Evolutionary conservation across 2,888 invertebrate species (phyloP), one percentile per base, ranked within the genome.

Genomic region (Zhuqinia jingwanae): DNA sequence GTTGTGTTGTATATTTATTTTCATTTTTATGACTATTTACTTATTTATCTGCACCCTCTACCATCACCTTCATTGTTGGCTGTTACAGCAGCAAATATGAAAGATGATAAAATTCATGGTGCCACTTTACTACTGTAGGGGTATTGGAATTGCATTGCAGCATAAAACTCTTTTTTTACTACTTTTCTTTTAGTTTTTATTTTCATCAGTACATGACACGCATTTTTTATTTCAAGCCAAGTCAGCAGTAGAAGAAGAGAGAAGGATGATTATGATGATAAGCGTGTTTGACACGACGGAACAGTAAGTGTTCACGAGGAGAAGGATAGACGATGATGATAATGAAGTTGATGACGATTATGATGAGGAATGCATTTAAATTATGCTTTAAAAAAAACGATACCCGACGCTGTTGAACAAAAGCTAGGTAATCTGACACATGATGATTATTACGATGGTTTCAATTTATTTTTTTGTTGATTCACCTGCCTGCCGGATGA

Each of bases 221-320:
- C 77, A 77, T 85, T 84, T 84, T 77, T 68, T n/a, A 47, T 56
- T 81, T 86, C n/a, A n/a, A n/a, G n/a, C 76, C 36, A 36, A 36
- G 36, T 8, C 36, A 36, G 36, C 36, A 36, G 8, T 8, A 36
- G 36, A 3, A 36, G 8, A 8, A 36, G 36, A 36, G 50, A 56
- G 17, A 8, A 56, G 50, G 47, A 80, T 85, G 63, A 60, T 81
- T 58, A 76, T 81, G 58, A 80, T 85, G 81, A 86, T 81, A 80
- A 86, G 80, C 68, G 70, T 86, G 81, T 85, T 78, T 85, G 84
- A 85, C 84, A 85, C 78, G 84, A 76, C 68, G 77, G 77, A 83
- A 68, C 77, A 65, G 83, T 77, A 68, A 76, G 36, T 56, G 76
- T 22, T 42, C 77, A 77, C 77, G 45, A 63, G 1, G 63, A n/a